Percentiles rank a stretch among this genome's conserved stretches.
Conservation (phyloP, 2,888 invertebrate species). For the Plutella xylostella region DNA sequence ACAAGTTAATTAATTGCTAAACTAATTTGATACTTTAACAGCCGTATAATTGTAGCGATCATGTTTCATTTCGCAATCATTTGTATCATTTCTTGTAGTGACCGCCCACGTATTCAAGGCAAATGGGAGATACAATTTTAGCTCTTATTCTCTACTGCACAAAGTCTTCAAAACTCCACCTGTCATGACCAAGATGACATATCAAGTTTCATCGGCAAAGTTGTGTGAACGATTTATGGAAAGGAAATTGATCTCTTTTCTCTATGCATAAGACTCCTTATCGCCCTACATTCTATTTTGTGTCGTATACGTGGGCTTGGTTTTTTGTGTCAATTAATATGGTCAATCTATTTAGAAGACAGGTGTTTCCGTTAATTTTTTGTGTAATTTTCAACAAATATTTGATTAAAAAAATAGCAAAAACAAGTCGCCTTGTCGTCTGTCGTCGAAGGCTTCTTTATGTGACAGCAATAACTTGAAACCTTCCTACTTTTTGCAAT, state of each 20-base stretch:
- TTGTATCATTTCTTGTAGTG: neutral
- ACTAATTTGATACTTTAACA: neutral
- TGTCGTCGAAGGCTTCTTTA: neutral
- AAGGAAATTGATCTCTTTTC: no score
- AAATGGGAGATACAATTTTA: no score
- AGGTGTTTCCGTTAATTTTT: conserved; percentile 5
- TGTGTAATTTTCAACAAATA: no score
- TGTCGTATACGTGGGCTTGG: no score
- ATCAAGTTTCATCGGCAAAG: conserved; percentile 5
- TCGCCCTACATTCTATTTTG: no score
- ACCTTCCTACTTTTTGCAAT: no score
- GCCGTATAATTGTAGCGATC: conserved; percentile 1
- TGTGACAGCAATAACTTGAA: neutral
- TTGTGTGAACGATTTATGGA: no score
- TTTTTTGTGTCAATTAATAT: conserved; percentile 7
- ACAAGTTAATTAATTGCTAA: neutral
- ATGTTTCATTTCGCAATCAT: neutral
- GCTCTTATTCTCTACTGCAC: no score
- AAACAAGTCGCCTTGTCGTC: neutral
- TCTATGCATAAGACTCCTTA: no score
- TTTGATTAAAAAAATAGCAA: no score
- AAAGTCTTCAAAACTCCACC: no score
- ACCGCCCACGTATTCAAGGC: conserved; percentile 3
- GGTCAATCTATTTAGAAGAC: conserved; percentile 1
- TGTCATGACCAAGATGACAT: conserved; percentile 1